Evolutionary conservation across 2,888 invertebrate species (phyloP).

Genomic region (Stomorhina lunata): DNA sequence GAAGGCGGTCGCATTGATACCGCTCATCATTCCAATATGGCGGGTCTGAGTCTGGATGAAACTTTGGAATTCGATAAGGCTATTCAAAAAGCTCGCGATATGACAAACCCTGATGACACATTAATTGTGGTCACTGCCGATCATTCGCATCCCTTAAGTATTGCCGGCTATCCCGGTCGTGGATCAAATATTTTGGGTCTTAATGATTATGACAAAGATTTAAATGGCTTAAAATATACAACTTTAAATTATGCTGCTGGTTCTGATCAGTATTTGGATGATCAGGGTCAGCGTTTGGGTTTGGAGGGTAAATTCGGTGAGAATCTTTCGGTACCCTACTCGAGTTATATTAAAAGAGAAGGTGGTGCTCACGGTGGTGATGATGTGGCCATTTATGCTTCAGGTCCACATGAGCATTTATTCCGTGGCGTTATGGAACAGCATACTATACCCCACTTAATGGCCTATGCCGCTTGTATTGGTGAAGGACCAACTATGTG

Average conservation of each 20-base stretch:
- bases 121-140: conserved; percentile 89
- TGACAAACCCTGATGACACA: conserved; percentile 85
- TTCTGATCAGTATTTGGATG: conserved; percentile 77
- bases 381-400: conserved; percentile 88
- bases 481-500: conserved; percentile 81
- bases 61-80: conserved; percentile 88
- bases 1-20: conserved; percentile 87
- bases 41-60: conserved; percentile 87
- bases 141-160: conserved; percentile 88
- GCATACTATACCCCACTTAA: conserved; percentile 87
- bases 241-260: conserved; percentile 88
- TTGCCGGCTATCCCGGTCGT: conserved; percentile 85
- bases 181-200: conserved; percentile 82
- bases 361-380: conserved; percentile 88
- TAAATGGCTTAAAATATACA: conserved; percentile 81
- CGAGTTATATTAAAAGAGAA: conserved; percentile 70
- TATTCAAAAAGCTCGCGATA: conserved; percentile 82
- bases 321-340: conserved; percentile 67
- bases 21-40: conserved; percentile 86
- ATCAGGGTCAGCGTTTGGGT: conserved; percentile 70
- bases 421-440: conserved; percentile 89
- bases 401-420: conserved; percentile 88
- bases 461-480: conserved; percentile 87
- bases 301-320: conserved; percentile 27
- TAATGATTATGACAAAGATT: conserved; percentile 70